Evolutionary conservation across 2,888 invertebrate genomes (phyloP).

Genomic region (Microctonus aethiopoides): DNA sequence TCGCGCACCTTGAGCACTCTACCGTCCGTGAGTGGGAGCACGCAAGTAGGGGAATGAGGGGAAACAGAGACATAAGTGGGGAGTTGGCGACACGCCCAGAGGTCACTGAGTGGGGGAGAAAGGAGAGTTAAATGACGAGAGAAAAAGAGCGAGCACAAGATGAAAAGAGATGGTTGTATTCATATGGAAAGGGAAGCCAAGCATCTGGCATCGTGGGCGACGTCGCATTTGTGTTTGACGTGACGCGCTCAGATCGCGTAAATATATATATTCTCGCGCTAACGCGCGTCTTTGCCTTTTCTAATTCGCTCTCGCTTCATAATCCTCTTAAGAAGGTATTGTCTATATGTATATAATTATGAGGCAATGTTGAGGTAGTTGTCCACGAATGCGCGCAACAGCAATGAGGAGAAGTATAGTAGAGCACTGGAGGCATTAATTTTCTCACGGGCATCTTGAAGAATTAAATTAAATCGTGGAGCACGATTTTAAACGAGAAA

Average conservation of each 20-base stretch:
- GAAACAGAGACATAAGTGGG: conserved; percentile 41
- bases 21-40: conserved; percentile 21
- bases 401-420: not conserved
- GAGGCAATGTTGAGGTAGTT: conserved; percentile 7
- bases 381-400: conserved; percentile 11
- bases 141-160: too few relatives aligned
- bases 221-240: conserved; percentile 36
- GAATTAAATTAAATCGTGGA: conserved; percentile 25
- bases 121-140: conserved; percentile 22
- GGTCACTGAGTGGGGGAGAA: conserved; percentile 9
- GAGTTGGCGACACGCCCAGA: conserved; percentile 36
- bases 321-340: not conserved
- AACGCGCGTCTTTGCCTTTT: not conserved
- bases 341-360: conserved; percentile 8
- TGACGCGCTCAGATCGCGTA: conserved; percentile 42
- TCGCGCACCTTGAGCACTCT: conserved; percentile 44
- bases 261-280: not conserved
- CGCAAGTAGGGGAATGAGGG: conserved; percentile 53
- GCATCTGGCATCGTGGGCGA: conserved; percentile 36
- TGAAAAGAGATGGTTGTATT: conserved; percentile 4
- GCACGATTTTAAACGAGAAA: conserved; percentile 9
- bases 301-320: not conserved
- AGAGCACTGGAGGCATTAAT: conserved; percentile 44
- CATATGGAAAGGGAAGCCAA: conserved; percentile 17
- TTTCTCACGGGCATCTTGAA: conserved; percentile 46